Base-by-base conservation (phyloP, 2,797 vertebrate genomes). In the Sebastes taczanowskii region DNA sequence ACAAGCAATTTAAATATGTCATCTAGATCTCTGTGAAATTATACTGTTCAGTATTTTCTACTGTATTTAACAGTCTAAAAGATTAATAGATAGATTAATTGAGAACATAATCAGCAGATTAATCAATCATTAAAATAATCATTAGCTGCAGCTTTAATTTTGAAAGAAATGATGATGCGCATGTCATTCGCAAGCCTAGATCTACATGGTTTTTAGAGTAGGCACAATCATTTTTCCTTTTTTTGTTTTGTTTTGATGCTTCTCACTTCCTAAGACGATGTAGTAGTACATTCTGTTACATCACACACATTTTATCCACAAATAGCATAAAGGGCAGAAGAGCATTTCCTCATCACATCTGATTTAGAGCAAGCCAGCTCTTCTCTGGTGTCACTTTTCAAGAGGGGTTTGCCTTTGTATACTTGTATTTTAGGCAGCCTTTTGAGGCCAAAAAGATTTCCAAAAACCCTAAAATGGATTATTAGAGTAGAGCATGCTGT, bases 381-480 rank as follows among this genome's bases (percentile, higher is more conserved):
- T 67, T 73, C 29, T 49, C 55, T 81, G 78, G 62, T 76, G 77
- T 75, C 83, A 87, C 52, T 78, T 78, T 88, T 81, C 60, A 78
- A 65, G 71, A 78, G 38, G 20, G 46, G n/a, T 74, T 35, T 74
- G 42, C 42, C 62, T 77, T 23, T 74, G n/a, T 67, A 10, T 20
- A 46, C 20, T 58, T 62, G 35, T 68, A 66, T 81, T 72, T 82
- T 56, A 71, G 66, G 67, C 77, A 70, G 70, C 64, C 66, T 81
- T 92, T 91, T 89, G 76, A 89, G 86, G 85, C 86, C 83, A 85
- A 30, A 29, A 90, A 90, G 82, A 89, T 84, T 81, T 79, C 71
- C 69, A 80, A 87, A 89, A 90, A 79, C 53, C 67, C 79, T 85
- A 91, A 95, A 95, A 91, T 92, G 90, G 91, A 95, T 94, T 94